These are phyloP conservation scores for Pseudotriccus pelzelni DNA, from an alignment of 2,797 vertebrate genomes.

Conservation along the genomic window DNA sequence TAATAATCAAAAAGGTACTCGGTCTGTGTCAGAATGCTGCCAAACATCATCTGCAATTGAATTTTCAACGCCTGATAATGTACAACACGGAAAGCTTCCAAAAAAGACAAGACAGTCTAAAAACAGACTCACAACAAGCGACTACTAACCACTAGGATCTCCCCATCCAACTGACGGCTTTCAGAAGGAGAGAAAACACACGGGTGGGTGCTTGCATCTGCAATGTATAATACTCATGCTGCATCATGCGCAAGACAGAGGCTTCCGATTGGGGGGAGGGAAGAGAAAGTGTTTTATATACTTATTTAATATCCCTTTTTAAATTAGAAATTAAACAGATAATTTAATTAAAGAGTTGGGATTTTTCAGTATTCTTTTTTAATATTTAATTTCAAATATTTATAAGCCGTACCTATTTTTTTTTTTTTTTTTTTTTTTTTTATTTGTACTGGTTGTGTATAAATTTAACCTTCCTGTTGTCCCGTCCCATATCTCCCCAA, in stretches of 20 bases:
- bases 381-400: constrained; percentile 98
- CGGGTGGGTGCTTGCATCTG: constrained; percentile 53
- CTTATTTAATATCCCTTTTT: constrained; percentile 85
- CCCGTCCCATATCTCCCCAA: constrained; percentile 70
- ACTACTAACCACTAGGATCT: constrained; percentile 75
- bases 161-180: constrained; percentile 46
- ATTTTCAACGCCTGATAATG: constrained; percentile 63
- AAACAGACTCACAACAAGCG: constrained; percentile 55
- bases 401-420: constrained; percentile 83
- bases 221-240: constrained; percentile 50
- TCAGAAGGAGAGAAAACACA: constrained; percentile 47
- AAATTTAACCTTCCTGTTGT: constrained; percentile 73
- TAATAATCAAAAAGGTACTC: constrained; percentile 62
- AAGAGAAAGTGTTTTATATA: constrained; percentile 82
- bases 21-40: constrained; percentile 70
- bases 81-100: constrained; percentile 63
- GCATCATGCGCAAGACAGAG: constrained; percentile 53
- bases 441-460: constrained; percentile 77
- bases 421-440: constrained; percentile 69
- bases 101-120: constrained; percentile 58
- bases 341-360: constrained; percentile 85
- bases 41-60: constrained; percentile 61
- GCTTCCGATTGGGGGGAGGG: constrained; percentile 64
- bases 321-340: constrained; percentile 84
- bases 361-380: constrained; percentile 93